phyloP scores from a whole-genome alignment of 2,113 vertebrate genomes.

The Macquaria australasica region DNA sequence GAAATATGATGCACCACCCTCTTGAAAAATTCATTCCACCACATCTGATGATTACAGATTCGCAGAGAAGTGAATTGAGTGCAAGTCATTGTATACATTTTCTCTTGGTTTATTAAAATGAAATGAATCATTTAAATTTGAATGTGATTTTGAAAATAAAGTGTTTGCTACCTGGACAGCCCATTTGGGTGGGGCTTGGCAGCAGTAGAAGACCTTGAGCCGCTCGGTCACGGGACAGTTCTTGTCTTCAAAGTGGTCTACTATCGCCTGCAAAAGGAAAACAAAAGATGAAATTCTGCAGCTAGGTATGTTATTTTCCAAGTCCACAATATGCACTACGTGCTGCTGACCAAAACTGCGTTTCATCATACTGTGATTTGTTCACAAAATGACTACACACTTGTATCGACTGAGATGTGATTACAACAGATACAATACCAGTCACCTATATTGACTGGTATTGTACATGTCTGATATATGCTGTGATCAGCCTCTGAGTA shows the following conservation, averaged over 20 bases:
- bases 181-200: slow-evolving; percentile 91
- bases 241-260: slow-evolving; percentile 91
- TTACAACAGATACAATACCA: background rate
- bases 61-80: background rate
- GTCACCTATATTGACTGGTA: background rate
- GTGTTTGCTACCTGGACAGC: slow-evolving; percentile 88
- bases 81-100: background rate
- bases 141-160: background rate
- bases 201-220: slow-evolving; percentile 95
- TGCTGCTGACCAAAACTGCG: background rate
- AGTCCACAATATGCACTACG: background rate
- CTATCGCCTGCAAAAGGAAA: slow-evolving; percentile 81
- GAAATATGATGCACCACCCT: background rate
- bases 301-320: background rate
- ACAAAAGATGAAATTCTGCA: background rate
- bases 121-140: background rate
- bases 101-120: background rate
- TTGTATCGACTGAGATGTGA: background rate
- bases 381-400: background rate
- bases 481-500: background rate
- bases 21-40: background rate
- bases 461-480: background rate
- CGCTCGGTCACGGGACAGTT: slow-evolving; percentile 87
- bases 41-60: background rate
- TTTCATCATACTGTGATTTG: background rate